Base-by-base conservation (phyloP, 2,888 invertebrate species). In the Acleris laterana region DNA sequence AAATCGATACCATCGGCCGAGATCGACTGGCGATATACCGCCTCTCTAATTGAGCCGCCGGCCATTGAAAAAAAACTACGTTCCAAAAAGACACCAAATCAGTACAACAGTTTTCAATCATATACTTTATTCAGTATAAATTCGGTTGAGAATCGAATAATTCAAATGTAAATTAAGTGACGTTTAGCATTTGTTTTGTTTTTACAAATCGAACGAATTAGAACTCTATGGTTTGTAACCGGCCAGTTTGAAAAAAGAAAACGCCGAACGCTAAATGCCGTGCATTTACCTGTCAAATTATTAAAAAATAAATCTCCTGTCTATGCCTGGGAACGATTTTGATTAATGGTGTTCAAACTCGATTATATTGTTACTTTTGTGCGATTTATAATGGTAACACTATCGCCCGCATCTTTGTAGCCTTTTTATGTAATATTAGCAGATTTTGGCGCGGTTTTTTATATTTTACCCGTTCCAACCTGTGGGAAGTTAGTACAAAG, bases 281-380 rank as follows among this genome's bases (percentile, higher is more conserved):
- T 82, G 88, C 89, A 89, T 90, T 90, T 87, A 87, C 83, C 90
- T 90, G 91, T 90, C 91, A 90, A 85, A 91, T 90, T 90, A 90
- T 85, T 88, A 90, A 90, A 87, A 87, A 88, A 88, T 85, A 87
- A 85, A 85, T 82, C 83, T 82, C 81, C 79, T 81, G 73, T 70
- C 70, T 69, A 83, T 84, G 85, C 84, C 85, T 88, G 89, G 85
- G 89, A 90, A 88, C 87, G 78, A 81, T 85, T 87, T 87, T 91
- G 90, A 90, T 90, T 88, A 88, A 91, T 90, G 88, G 87, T 76
- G 79, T 80, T 75, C 78, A 80, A 80, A 84, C 82, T 82, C 88
- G 89, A 90, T 90, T 89, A 89, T 82, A 83, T 83, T 84, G 85
- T 85, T 87, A 84, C 85, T 83, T 38, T 58, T 70, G 76, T 79